Evolutionary conservation across 2,797 vertebrate genomes (phyloP).

Genomic region (Pantherophis vulpinus): DNA sequence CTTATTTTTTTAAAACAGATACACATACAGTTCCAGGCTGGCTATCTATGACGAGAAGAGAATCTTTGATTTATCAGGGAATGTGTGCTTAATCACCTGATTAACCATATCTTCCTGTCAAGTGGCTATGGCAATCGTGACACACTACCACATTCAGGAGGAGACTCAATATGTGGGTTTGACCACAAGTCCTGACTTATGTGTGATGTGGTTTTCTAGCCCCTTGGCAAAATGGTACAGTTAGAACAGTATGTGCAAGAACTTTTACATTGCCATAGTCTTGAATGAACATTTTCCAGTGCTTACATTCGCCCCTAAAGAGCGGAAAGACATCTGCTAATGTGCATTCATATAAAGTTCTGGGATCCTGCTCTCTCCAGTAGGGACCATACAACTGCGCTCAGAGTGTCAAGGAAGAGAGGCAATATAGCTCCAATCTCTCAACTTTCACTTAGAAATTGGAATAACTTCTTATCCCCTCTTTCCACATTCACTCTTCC

Average conservation of each 20-base stretch:
- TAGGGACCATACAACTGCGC: background rate
- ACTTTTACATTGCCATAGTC: background rate
- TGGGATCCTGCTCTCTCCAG: background rate
- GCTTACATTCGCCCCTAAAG: background rate
- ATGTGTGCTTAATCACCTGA: background rate
- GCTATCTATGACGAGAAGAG: background rate
- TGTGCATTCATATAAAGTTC: background rate
- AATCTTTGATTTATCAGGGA: background rate
- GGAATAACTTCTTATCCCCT: background rate
- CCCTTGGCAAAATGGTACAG: background rate
- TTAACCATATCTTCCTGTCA: background rate
- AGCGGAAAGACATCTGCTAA: background rate
- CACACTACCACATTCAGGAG: background rate
- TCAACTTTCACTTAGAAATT: background rate
- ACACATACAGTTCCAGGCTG: too few species aligned
- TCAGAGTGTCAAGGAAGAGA: background rate
- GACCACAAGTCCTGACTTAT: background rate
- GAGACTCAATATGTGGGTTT: background rate
- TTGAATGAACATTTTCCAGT: background rate
- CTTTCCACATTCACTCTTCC: background rate
- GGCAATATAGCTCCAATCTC: background rate
- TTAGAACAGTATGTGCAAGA: too few species aligned
- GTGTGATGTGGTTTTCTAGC: background rate
- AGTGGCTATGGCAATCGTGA: background rate
- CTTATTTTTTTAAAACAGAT: background rate